These are phyloP conservation scores for Antechinus flavipes DNA, from an alignment of 2,113 vertebrate species.

Conservation along the genomic window DNA sequence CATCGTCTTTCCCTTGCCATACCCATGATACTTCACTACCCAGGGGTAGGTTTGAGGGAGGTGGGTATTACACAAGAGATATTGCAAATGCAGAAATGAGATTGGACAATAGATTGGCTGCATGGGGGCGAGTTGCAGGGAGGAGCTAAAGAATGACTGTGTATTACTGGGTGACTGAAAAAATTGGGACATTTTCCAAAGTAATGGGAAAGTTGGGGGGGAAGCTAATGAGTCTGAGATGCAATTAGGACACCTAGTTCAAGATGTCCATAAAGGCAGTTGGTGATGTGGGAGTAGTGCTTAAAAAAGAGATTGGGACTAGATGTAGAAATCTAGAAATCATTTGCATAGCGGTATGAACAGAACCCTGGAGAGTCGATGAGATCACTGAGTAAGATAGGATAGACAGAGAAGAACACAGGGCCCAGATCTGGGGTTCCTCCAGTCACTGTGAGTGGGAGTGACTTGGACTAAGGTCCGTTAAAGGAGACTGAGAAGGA, in stretches of 20 bases:
- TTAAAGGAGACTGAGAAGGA: not conserved
- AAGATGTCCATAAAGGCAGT: not conserved
- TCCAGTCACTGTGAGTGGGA: not conserved
- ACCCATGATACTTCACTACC: not conserved
- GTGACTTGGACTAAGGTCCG: not conserved
- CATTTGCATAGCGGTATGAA: not conserved
- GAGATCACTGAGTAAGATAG: not conserved
- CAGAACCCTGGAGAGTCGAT: not conserved
- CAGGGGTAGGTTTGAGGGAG: not conserved
- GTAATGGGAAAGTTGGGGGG: not conserved
- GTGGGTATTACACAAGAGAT: not conserved
- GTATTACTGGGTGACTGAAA: not conserved
- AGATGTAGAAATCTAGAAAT: not conserved
- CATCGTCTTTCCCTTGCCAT: not conserved
- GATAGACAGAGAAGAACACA: not conserved
- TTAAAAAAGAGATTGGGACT: not conserved
- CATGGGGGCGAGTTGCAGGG: not conserved
- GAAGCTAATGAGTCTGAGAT: not conserved
- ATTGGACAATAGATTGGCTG: not conserved
- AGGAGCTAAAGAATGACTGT: not conserved
- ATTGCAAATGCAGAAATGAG: not conserved
- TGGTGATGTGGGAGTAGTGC: not conserved
- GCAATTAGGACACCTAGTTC: not conserved
- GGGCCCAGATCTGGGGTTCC: not conserved
- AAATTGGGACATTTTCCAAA: not conserved